Conservation (phyloP, 1,140 invertebrate species). For the Centruroides sculpturatus region DNA sequence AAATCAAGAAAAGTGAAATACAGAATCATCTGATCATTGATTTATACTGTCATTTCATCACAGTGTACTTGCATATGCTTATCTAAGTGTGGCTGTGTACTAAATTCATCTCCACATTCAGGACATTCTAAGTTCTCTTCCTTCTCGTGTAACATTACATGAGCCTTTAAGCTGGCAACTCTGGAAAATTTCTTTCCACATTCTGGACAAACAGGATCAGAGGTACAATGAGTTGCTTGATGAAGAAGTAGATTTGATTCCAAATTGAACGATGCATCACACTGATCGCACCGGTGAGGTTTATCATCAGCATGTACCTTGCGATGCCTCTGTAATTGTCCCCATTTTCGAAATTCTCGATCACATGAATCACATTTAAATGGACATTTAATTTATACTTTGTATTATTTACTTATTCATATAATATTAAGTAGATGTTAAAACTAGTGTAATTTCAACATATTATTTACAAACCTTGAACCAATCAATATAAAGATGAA, state of each 20-base stretch:
- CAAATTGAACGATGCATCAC: conserved; percentile 45
- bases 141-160: conserved; percentile 48
- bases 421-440: no score
- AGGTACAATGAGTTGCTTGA: conserved; percentile 40
- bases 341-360: conserved; percentile 38
- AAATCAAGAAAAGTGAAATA: no score
- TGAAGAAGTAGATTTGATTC: conserved; percentile 46
- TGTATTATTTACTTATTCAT: no score
- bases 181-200: conserved; percentile 48
- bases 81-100: conserved; percentile 39
- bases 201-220: conserved; percentile 42
- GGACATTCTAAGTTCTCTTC: conserved; percentile 51
- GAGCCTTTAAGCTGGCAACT: conserved; percentile 52
- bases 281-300: conserved; percentile 42
- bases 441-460: no score
- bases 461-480: no score
- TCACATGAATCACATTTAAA: conserved; percentile 40
- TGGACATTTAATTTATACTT: conserved; percentile 21
- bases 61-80: conserved; percentile 36
- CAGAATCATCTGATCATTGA: no score
- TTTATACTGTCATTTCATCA: conserved; percentile 25
- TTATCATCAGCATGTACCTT: conserved; percentile 44
- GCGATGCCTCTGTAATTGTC: conserved; percentile 38
- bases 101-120: conserved; percentile 52
- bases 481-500: no score